Base-by-base conservation (phyloP, 1,140 invertebrate species). In the Drosophila burlai region DNA sequence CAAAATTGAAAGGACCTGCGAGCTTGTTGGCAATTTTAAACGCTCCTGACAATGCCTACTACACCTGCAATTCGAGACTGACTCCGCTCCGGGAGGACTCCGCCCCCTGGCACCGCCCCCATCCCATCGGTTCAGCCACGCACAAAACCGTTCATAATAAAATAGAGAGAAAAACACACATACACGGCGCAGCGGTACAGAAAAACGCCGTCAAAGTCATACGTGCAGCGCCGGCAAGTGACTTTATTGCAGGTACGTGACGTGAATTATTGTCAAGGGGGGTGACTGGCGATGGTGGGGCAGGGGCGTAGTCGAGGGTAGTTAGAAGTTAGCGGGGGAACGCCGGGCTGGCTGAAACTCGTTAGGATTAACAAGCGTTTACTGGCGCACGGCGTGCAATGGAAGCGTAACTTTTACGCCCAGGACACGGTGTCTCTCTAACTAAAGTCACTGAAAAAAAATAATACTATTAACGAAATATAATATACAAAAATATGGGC, bases 281-380 rank as follows among this genome's bases (percentile, higher is more conserved):
- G 38, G 40, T 11, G 29, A 8, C 7, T 9, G 52, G 21, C 6
- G 21, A 36, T 24, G 36, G 61, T 45, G 40, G 47, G n/a, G 9
- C 10, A 42, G 31, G 15, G 31, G 24, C 43, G 68, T 42, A 21
- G 45, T 18, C 36, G 18, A 15, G 55, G 72, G 45, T 21, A 24
- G 50, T n/a, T 15, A 31, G 52, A 9, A 18, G 11, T 58, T n/a
- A 45, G 45, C 7, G 31, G 34, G 43, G 16, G 10, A 50, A 13
- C 9, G 38, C 15, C n/a, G 3, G 46, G 43, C 40, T 36, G 68
- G 59, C 72, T 74, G 78, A 90, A 90, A 89, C 85, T 89, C 85
- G 85, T 89, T 89, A 89, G 85, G 85, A 90, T 89, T 89, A 89
- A 89, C 85, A 89, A 89, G 85, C 85, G 85, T 89, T 89, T 89